These are phyloP conservation scores for Oenanthe melanoleuca DNA, from an alignment of 2,113 vertebrate species.

Conservation along the genomic window DNA sequence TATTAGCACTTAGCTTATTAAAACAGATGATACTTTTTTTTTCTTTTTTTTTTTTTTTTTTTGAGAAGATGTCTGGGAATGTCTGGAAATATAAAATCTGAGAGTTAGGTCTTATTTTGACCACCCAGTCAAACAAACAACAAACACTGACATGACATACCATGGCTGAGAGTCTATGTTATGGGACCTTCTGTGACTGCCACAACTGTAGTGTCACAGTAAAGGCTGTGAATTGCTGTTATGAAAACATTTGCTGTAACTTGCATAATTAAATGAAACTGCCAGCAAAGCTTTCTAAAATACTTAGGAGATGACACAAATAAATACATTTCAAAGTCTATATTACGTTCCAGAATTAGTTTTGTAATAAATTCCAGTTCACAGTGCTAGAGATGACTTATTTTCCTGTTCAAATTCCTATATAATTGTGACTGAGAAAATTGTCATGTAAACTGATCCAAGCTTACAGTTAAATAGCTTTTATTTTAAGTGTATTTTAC, in stretches of 20 bases:
- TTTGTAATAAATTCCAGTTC: not conserved
- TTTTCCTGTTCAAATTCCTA: conserved; percentile 22
- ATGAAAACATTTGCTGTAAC: conserved; percentile 83
- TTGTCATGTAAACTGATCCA: not conserved
- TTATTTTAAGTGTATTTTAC: not conserved
- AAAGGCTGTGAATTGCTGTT: conserved; percentile 82
- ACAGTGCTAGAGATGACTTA: not conserved
- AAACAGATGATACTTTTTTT: conserved; percentile 81
- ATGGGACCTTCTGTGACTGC: conserved; percentile 73
- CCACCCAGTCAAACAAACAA: conserved; percentile 64
- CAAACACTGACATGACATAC: conserved; percentile 66
- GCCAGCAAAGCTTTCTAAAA: conserved; percentile 77
- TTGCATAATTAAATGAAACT: conserved; percentile 82
- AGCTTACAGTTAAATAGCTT: not conserved
- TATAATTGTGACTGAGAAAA: not conserved
- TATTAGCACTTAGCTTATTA: conserved; percentile 84
- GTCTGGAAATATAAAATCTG: conserved; percentile 68
- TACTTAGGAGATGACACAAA: conserved; percentile 64
- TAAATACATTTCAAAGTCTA: conserved; percentile 66
- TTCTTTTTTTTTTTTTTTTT: conserved; percentile 62
- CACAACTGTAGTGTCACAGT: conserved; percentile 74
- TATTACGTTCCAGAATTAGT: conserved; percentile 4
- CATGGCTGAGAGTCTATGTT: conserved; percentile 51
- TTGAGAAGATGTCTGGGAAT: conserved; percentile 61
- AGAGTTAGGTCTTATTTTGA: conserved; percentile 69